Percentiles rank a stretch among this genome's conserved stretches.
Conservation (phyloP, 2,113 vertebrate genomes). For the Nesoenas mayeri region DNA sequence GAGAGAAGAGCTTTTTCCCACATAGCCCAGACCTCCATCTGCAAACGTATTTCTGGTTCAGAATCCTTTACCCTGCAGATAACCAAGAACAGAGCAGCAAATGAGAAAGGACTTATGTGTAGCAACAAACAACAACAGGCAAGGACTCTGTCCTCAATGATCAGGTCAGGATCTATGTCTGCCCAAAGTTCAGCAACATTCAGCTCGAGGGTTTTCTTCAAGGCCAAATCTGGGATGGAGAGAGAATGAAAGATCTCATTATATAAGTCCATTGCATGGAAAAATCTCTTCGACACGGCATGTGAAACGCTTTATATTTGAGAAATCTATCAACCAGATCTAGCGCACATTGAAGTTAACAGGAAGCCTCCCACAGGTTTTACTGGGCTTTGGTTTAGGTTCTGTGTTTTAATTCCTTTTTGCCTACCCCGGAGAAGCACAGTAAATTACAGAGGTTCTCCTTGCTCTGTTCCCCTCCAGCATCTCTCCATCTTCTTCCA, state of each 20-base stretch:
- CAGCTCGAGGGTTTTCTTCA: slow-evolving; percentile 4
- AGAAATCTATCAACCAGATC: slow-evolving; percentile 44
- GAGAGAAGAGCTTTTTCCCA: neutral
- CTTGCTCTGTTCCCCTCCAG: slow-evolving; percentile 34
- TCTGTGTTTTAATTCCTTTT: slow-evolving; percentile 49
- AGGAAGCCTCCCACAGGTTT: slow-evolving; percentile 53
- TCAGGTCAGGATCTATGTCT: neutral
- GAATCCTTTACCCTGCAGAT: neutral
- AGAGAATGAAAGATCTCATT: slow-evolving; percentile 29
- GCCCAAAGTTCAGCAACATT: slow-evolving; percentile 8
- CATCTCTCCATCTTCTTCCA: slow-evolving; percentile 27
- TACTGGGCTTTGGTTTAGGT: slow-evolving; percentile 48
- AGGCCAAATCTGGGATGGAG: neutral
- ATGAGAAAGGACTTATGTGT: neutral
- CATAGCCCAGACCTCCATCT: neutral
- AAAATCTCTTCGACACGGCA: slow-evolving; percentile 35
- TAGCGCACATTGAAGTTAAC: slow-evolving; percentile 44
- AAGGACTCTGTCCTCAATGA: neutral
- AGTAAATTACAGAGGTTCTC: slow-evolving; percentile 53
- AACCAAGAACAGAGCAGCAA: neutral
- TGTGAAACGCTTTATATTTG: slow-evolving; percentile 38
- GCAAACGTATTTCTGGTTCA: neutral
- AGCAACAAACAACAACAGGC: slow-evolving; percentile 9
- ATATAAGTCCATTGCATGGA: neutral
- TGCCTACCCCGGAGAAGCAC: slow-evolving; percentile 2